Evolutionary conservation across 2,888 invertebrate species (phyloP), one percentile per base, ranked within the genome.

Genomic region (Lysandra coridon): DNA sequence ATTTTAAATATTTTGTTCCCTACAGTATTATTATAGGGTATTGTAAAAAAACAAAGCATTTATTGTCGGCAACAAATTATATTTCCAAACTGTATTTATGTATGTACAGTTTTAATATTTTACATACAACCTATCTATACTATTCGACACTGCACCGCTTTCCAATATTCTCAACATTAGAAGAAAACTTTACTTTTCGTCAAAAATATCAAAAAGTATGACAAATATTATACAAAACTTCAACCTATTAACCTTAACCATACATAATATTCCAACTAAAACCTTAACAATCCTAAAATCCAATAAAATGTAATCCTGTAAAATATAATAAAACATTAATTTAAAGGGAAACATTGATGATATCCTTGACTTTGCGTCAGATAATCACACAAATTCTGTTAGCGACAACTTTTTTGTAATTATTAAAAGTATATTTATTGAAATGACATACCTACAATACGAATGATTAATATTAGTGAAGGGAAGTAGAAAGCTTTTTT

Each of bases 11-110:
- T 49, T 49, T 49, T 10, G 10, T 49, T 10, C 10, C 0, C 49
- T 30, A 30, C 2, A 12, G 30, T 64, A 30, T 12, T 7, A 30
- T 30, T 7, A 40, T 73, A 37, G 33, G 33, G 69, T 69, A 37
- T 69, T 69, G n/a, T 44, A 76, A 53, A 57, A 33, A 76, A 76
- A 76, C 76, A 76, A 76, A 49, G 17, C 33, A 57, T 49, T 23
- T 76, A 76, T 76, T 76, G 76, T 76, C 76, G 53, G 76, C 76
- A 76, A 76, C 76, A 76, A 76, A 76, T 76, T 57, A 76, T 76
- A 76, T 76, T 76, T 76, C 30, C 57, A 57, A 76, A 76, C 76
- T 76, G 76, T 53, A 76, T 76, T 76, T 76, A 76, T 53, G 23
- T 33, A 57, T 53, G 57, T 76, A 76, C 76, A 76, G 76, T 57